Evolutionary conservation across 2,888 invertebrate species (phyloP).

Genomic region (Callosobruchus maculatus): DNA sequence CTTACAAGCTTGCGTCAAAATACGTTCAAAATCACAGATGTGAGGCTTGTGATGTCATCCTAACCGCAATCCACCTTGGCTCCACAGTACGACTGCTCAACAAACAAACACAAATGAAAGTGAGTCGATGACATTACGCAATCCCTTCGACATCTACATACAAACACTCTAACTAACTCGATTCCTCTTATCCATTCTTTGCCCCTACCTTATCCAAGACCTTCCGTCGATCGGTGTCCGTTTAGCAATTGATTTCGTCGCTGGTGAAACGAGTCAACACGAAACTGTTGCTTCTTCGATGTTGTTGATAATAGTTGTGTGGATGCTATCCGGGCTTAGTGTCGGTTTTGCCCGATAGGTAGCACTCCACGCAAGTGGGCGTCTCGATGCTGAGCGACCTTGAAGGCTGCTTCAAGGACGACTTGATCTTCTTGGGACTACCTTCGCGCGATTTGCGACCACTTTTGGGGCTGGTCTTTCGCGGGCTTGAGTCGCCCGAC

Average conservation of each 20-base stretch:
- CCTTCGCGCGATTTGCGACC: conserved; percentile 19
- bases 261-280: conserved; percentile 24
- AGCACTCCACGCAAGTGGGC: conserved; percentile 71
- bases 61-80: too few species aligned
- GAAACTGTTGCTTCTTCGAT: conserved; percentile 27
- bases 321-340: conserved; percentile 42
- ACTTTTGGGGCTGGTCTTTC: conserved; percentile 23
- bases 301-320: conserved; percentile 7
- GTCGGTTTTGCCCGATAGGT: conserved; percentile 60
- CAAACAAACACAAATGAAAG: conserved; percentile 1
- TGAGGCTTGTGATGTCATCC: too few species aligned
- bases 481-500: conserved; percentile 34
- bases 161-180: conserved; percentile 5
- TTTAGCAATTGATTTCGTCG: conserved; percentile 43
- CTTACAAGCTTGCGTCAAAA: too few species aligned
- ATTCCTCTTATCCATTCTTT: conserved; percentile 3
- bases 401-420: conserved; percentile 45
- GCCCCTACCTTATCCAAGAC: conserved; percentile 5
- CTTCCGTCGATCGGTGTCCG: conserved; percentile 1
- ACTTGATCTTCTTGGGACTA: conserved; percentile 38
- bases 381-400: conserved; percentile 63
- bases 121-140: background rate
- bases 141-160: conserved; percentile 4
- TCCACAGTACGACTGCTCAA: background rate
- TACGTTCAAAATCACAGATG: too few species aligned